Conservation (phyloP, 2,888 invertebrate species). For the Ophion costatus region DNA sequence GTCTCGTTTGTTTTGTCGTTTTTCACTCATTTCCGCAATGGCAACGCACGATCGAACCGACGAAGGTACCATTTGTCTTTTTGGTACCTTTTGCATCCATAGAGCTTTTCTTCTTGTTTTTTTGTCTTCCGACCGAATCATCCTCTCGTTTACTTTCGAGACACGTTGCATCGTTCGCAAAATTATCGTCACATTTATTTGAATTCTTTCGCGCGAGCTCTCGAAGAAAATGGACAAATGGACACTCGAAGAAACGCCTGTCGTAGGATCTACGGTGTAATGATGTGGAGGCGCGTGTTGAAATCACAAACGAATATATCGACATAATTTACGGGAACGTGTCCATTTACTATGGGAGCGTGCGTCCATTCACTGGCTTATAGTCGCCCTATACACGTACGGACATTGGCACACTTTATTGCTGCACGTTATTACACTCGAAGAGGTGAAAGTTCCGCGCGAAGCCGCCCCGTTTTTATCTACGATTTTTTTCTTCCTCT, state of each 20-base stretch:
- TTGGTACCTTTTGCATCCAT: neutral
- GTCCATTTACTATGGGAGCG: conserved; percentile 24
- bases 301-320: conserved; percentile 22
- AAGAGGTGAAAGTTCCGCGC: conserved; percentile 63
- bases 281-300: conserved; percentile 21
- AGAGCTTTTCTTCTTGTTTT: neutral
- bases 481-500: conserved; percentile 45
- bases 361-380: conserved; percentile 28
- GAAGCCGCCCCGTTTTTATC: conserved; percentile 60
- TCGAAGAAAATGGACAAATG: neutral
- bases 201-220: neutral
- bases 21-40: neutral
- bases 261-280: neutral
- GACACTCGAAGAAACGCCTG: neutral
- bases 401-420: conserved; percentile 44
- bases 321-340: conserved; percentile 37
- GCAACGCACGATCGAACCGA: neutral
- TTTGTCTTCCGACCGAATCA: neutral
- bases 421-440: conserved; percentile 44
- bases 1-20: no score
- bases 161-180: neutral
- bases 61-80: neutral
- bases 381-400: conserved; percentile 28
- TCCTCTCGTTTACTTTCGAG: neutral
- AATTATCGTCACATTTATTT: neutral